Conservation (phyloP, 2,888 invertebrate genomes). For the Sclerodermus sp. region DNA sequence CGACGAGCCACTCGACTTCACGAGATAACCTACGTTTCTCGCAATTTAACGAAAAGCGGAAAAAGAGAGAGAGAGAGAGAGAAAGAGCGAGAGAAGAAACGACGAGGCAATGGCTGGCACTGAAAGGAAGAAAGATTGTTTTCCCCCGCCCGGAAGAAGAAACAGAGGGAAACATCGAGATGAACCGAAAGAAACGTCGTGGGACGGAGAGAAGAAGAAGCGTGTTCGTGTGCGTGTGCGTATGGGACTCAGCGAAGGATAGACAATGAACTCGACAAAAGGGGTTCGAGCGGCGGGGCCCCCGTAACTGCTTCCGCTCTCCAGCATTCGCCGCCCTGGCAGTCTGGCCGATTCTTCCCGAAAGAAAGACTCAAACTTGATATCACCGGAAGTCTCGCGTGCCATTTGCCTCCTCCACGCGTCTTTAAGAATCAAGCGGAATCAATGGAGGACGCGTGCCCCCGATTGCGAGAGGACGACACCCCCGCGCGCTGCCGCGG, state of each 20-base stretch:
- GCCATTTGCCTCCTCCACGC: conserved; percentile 48
- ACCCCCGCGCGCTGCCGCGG: too few species aligned
- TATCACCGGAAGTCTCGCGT: conserved; percentile 53
- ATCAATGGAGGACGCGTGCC: background rate
- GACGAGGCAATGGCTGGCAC: too few species aligned
- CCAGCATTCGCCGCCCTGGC: conserved; percentile 32
- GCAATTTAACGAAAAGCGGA: too few species aligned
- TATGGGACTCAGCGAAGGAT: conserved; percentile 9
- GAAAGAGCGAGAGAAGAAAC: too few species aligned
- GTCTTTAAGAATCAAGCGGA: background rate
- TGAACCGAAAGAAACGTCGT: background rate
- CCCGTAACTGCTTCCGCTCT: conserved; percentile 39
- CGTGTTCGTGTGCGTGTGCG: too few species aligned
- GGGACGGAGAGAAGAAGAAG: too few species aligned
- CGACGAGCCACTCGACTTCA: too few species aligned
- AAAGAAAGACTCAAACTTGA: conserved; percentile 42
- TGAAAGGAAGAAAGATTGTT: too few species aligned
- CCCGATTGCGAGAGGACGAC: background rate
- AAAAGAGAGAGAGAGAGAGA: too few species aligned
- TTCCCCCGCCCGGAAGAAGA: too few species aligned
- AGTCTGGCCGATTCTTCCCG: conserved; percentile 30
- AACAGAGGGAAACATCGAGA: background rate
- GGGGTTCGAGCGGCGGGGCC: conserved; percentile 20
- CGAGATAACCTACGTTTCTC: too few species aligned
- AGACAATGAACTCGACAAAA: conserved; percentile 34